phyloP scores from a whole-genome alignment of 2,888 invertebrate species.

The Sepioteuthis lessoniana region DNA sequence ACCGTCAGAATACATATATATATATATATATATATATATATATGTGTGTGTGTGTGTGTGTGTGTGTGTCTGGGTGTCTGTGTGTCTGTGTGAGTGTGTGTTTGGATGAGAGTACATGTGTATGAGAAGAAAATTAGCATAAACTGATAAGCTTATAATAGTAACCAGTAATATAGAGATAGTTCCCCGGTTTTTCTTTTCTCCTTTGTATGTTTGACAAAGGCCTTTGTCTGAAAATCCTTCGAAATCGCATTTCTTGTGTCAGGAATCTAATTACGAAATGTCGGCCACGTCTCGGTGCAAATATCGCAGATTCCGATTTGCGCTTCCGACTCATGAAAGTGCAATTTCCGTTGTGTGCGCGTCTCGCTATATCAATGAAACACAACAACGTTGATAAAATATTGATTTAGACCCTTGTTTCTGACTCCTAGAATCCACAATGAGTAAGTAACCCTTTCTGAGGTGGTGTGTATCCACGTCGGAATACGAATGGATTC shows the following conservation, averaged over 20 bases:
- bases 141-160: not conserved
- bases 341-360: not conserved
- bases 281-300: slow-evolving; percentile 33
- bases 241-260: not conserved
- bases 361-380: slow-evolving; percentile 5
- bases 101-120: not conserved
- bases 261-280: slow-evolving; percentile 33
- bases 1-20: too few species aligned
- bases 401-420: slow-evolving; percentile 33
- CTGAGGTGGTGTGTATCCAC: not conserved
- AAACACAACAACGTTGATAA: slow-evolving; percentile 24
- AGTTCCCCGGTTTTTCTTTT: not conserved
- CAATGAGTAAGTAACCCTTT: not conserved
- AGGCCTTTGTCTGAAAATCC: not conserved
- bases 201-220: slow-evolving; percentile 33
- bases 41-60: too few species aligned
- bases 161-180: not conserved
- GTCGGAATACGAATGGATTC: not conserved
- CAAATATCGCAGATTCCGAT: slow-evolving; percentile 33
- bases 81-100: too few species aligned
- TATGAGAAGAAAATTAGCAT: not conserved
- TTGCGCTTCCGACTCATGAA: slow-evolving; percentile 7
- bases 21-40: too few species aligned
- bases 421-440: not conserved
- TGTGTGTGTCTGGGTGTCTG: too few species aligned